phyloP scores from a whole-genome alignment of 2,888 invertebrate genomes.

The Meliscaeva auricollis region DNA sequence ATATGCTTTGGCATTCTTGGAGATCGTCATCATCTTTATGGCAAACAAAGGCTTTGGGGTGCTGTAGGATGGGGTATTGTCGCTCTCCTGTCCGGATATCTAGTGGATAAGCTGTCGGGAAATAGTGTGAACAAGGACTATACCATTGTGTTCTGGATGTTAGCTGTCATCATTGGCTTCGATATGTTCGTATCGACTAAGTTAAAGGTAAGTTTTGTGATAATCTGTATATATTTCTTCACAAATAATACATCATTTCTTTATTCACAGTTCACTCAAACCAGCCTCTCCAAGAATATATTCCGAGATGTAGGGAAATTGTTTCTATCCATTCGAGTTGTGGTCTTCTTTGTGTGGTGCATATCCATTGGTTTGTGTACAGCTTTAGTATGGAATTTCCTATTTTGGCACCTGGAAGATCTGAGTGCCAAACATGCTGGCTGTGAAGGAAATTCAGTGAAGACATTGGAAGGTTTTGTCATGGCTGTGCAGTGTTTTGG shows the following conservation, averaged over 20 bases:
- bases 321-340: slow-evolving; percentile 87
- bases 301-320: slow-evolving; percentile 88
- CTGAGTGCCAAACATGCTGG: slow-evolving; percentile 84
- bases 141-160: slow-evolving; percentile 91
- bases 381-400: slow-evolving; percentile 93
- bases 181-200: slow-evolving; percentile 88
- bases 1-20: slow-evolving; percentile 94
- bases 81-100: slow-evolving; percentile 90
- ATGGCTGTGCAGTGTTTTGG: slow-evolving; percentile 92
- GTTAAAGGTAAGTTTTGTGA: slow-evolving; percentile 86
- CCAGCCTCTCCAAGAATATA: slow-evolving; percentile 88
- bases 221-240: too few relatives aligned
- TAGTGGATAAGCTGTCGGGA: slow-evolving; percentile 90
- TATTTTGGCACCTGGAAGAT: slow-evolving; percentile 94
- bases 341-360: slow-evolving; percentile 92
- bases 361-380: slow-evolving; percentile 93
- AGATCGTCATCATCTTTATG: slow-evolving; percentile 90
- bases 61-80: slow-evolving; percentile 94
- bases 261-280: slow-evolving; percentile 86
- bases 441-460: slow-evolving; percentile 86
- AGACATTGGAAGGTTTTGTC: slow-evolving; percentile 90
- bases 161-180: slow-evolving; percentile 87
- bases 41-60: slow-evolving; percentile 94
- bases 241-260: too few relatives aligned
- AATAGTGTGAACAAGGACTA: slow-evolving; percentile 89